Evolutionary conservation across 53 echinoderm and acorn worm genomes (phyloP).

Genomic region (Crossaster papposus): DNA sequence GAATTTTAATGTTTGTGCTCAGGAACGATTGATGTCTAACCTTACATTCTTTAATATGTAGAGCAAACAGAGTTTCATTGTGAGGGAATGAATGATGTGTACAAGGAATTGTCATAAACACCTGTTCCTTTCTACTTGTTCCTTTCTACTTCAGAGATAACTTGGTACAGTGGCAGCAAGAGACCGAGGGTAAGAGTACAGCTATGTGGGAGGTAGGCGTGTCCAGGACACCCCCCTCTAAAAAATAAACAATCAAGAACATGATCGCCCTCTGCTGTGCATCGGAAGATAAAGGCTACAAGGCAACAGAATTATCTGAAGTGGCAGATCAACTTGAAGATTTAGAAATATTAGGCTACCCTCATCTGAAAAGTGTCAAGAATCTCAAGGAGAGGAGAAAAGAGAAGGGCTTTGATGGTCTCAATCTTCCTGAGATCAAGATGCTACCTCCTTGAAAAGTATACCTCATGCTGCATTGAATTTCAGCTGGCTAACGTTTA

Average conservation of each 20-base stretch:
- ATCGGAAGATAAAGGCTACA: too few species aligned
- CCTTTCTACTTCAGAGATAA: conserved; percentile 70
- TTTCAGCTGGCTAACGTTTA: too few species aligned
- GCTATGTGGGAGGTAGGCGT: conserved; percentile 83
- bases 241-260: conserved; percentile 19
- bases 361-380: background rate
- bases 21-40: too few species aligned
- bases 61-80: too few species aligned
- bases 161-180: conserved; percentile 84
- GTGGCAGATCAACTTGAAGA: too few species aligned
- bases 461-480: too few species aligned
- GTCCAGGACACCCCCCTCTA: conserved; percentile 36
- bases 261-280: background rate
- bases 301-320: too few species aligned
- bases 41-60: too few species aligned
- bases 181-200: conserved; percentile 78
- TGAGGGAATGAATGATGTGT: background rate
- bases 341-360: background rate
- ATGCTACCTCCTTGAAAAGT: too few species aligned
- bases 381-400: background rate
- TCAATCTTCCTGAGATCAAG: too few species aligned
- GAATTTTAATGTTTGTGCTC: too few species aligned
- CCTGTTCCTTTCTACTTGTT: background rate
- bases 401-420: too few species aligned
- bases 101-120: background rate